phyloP scores from a whole-genome alignment of 2,888 invertebrate genomes.

The Homarus gammarus region DNA sequence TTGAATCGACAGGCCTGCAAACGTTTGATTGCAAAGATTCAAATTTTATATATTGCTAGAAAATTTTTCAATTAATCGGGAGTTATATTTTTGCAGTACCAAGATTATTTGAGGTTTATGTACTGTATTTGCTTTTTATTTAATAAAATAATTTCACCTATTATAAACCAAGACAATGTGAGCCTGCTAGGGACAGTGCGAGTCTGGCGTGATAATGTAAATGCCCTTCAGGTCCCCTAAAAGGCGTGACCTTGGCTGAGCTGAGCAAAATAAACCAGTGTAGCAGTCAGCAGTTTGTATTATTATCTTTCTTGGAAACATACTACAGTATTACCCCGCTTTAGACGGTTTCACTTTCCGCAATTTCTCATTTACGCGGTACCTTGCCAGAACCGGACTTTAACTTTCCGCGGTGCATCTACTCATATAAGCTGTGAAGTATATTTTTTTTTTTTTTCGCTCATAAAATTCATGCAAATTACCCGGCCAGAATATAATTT shows the following conservation, averaged over 20 bases:
- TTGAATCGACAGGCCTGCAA: constrained; percentile 6
- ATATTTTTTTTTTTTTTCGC: no score
- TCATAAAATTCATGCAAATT: no score
- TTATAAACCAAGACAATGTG: constrained; percentile 25
- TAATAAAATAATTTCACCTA: not conserved
- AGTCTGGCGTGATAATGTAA: constrained; percentile 65
- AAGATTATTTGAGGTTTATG: not conserved
- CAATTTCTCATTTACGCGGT: no score
- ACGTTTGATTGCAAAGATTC: not conserved
- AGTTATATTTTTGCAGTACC: constrained; percentile 18
- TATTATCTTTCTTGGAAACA: no score
- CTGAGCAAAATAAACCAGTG: constrained; percentile 73
- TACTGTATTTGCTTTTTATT: not conserved
- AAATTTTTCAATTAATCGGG: constrained; percentile 1
- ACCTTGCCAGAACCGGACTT: no score
- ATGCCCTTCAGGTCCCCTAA: constrained; percentile 67
- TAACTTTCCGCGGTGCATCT: no score
- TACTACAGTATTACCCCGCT: no score
- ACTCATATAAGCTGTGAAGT: no score
- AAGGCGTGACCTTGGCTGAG: constrained; percentile 72
- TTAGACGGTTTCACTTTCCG: no score
- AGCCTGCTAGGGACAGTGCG: constrained; percentile 67
- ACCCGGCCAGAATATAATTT: no score
- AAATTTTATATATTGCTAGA: constrained; percentile 7
- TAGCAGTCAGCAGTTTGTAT: constrained; percentile 46